Evolutionary conservation across 30 jellyfish, hydroid and myxozoan species (phyloP).

Genomic region (Cassiopea andromeda): DNA sequence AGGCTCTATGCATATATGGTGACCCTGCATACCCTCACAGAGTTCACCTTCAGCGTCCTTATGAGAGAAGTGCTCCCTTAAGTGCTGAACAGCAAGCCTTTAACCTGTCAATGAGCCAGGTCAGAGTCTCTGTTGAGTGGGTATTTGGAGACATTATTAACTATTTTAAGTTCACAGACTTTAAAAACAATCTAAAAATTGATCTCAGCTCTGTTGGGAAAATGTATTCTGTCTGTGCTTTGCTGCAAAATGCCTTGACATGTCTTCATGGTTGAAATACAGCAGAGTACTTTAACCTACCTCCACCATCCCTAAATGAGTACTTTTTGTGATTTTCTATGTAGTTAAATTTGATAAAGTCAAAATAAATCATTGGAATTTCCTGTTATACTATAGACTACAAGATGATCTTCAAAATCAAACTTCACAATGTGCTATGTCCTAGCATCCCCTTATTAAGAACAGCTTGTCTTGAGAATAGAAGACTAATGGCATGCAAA

Average conservation of each 20-base stretch:
- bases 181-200: conserved; percentile 70
- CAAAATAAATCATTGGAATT: background rate
- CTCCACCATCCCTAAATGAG: conserved; percentile 68
- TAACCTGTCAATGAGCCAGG: conserved; percentile 73
- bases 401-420: background rate
- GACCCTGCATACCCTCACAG: conserved; percentile 79
- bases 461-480: background rate
- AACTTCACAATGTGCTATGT: background rate
- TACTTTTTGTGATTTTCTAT: conserved; percentile 36
- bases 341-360: background rate
- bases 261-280: conserved; percentile 79
- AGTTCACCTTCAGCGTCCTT: conserved; percentile 57
- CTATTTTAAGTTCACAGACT: conserved; percentile 69
- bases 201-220: conserved; percentile 72
- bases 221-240: conserved; percentile 64
- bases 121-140: conserved; percentile 82
- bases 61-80: conserved; percentile 23
- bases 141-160: conserved; percentile 76
- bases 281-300: conserved; percentile 56
- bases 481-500: background rate
- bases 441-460: background rate
- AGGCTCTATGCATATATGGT: conserved; percentile 67
- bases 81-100: conserved; percentile 58
- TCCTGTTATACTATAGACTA: background rate
- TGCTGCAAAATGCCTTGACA: conserved; percentile 69